These are phyloP conservation scores for Macrosteles quadrilineatus DNA, from an alignment of 1,140 invertebrate genomes.

Conservation along the genomic window DNA sequence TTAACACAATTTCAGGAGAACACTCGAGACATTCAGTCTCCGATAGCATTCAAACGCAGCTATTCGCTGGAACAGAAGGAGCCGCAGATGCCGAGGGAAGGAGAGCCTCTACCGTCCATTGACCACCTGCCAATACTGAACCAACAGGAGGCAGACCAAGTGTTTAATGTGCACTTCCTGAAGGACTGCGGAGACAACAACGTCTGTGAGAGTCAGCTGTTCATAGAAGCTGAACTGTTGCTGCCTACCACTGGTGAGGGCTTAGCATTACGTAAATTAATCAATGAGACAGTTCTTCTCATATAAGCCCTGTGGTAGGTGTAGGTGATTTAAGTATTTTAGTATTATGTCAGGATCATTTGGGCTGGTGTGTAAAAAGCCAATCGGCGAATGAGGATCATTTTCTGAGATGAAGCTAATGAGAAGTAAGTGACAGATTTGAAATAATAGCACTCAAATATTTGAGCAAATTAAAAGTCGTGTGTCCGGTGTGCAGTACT, in stretches of 20 bases:
- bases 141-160: slow-evolving; percentile 76
- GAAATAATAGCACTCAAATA: too few species aligned
- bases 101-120: slow-evolving; percentile 66
- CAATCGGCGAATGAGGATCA: too few species aligned
- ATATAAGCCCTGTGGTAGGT: too few species aligned
- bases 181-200: slow-evolving; percentile 93
- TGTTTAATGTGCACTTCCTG: slow-evolving; percentile 84
- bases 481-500: too few species aligned
- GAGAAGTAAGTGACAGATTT: too few species aligned
- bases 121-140: slow-evolving; percentile 86
- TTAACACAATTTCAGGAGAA: slow-evolving; percentile 68
- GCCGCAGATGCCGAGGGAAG: slow-evolving; percentile 57
- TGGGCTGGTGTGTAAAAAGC: too few species aligned
- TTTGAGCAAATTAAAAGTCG: too few species aligned
- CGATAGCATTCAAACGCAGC: slow-evolving; percentile 81
- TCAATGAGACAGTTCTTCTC: too few species aligned
- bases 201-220: slow-evolving; percentile 84
- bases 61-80: slow-evolving; percentile 76
- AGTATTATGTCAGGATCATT: too few species aligned
- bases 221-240: slow-evolving; percentile 64
- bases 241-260: slow-evolving; percentile 52
- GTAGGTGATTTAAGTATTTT: too few species aligned
- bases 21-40: slow-evolving; percentile 80
- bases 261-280: too few species aligned
- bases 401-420: too few species aligned